Base-by-base conservation (phyloP, 2,797 vertebrate species). In the Heteromormyrus szaboi region DNA sequence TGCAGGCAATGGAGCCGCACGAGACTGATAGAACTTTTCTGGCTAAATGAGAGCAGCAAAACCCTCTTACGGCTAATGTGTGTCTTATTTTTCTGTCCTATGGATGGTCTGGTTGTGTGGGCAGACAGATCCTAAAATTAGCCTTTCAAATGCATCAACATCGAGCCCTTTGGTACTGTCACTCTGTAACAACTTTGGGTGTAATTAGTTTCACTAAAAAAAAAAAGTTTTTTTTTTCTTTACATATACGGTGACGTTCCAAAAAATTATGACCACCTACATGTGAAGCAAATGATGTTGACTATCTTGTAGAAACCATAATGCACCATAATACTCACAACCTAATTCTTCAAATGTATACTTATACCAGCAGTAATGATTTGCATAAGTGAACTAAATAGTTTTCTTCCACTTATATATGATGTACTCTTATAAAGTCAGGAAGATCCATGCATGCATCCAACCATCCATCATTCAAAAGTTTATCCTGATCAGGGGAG, bases 11-110 rank as follows among this genome's bases (percentile, higher is more conserved):
- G 88, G 90, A 90, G 91, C 90, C 85, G 87, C 62, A 88, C 88
- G 33, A 88, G 91, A 90, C 85, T 89, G 92, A 93, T 91, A 76
- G 91, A 88, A 89, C 88, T 90, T 91, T 87, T 88, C 90, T 88
- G 81, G 44, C 89, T 91, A 88, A 68, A 85, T 79, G 50, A 86
- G 19, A 83, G 86, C 89, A 65, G 62, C 48, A 89, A 59, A 37
- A 89, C 6, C 44, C 25, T 54, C 85, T 86, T 37, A 54, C 12
- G 7, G 29, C 17, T 54, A 9, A 86, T 86, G 33, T 59, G 53
- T 44, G 25, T 41, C 85, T 56, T 33, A 41, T 79, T 79, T 79
- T 44, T 44, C 37, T 53, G 33, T 62, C 48, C 29, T 54, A 22
- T 41, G 11, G 62, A 25, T 53, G 12, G 33, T 48, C 88, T 81